Evolutionary conservation across 1,140 invertebrate species (phyloP), one percentile per base, ranked within the genome.

Genomic region (Caenorhabditis brenneri): DNA sequence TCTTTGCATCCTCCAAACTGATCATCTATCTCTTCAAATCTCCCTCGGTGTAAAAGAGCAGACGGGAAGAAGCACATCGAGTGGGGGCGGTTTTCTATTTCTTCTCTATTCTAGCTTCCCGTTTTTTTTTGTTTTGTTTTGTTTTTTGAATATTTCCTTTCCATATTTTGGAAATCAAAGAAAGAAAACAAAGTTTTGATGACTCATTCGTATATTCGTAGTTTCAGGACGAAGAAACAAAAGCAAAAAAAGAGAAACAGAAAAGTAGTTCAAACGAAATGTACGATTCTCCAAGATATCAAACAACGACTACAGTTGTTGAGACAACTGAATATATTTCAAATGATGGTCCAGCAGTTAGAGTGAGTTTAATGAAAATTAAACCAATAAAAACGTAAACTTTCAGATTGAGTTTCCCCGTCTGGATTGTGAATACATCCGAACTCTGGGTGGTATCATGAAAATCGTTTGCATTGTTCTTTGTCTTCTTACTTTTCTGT

Each of bases 401-500:
- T n/a, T 81, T 22, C 74, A 84, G 83, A 48, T 84, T 48, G 48
- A 49, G 12, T 55, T 84, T 7, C 83, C 83, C 7, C 80, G 78
- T 31, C 29, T 78, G 22, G 83, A 84, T 31, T 79, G 83, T 49
- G 58, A 58, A 39, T 84, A 84, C 42, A 46, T 55, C 39, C 29
- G 55, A 65, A 84, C 85, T 15, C 42, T 86, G 31, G 85, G 85
- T 24, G 85, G 85, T 60, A 85, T 86, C 36, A 79, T 86, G 39
- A 86, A 86, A 36, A 80, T 82, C 24, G 78, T 86, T 33, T 82
- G 81, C 22, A 51, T 86, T 15, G 80, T 85, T 24, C 82, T 90
- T n/a, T 85, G 89, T 55, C 80, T 90, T 55, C 84, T 90, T 33
- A 87, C 85, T 58, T 90, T 90, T 58, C 31, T 90, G n/a, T 90